Evolutionary conservation across 2,797 vertebrate species (phyloP), one percentile per base, ranked within the genome.

Genomic region (Oryzias sinensis): DNA sequence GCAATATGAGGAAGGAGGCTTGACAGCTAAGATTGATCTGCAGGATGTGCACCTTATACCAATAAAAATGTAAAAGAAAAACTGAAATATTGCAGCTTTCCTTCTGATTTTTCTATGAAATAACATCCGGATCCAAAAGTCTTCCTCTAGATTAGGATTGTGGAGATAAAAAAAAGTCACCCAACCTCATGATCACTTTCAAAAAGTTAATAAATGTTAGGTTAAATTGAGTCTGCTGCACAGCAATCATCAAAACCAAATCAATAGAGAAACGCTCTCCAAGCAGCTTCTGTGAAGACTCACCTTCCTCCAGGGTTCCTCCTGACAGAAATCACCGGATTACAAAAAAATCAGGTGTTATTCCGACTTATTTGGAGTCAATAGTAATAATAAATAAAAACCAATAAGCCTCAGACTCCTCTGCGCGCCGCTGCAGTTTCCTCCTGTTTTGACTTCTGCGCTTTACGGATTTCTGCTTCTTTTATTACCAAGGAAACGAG

Each of bases 401-500:
- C 5, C 6, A 11, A 37, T 11, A 37, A 37, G 9, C 33, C 9
- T 37, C 33, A 22, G 20, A 51, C 18, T 27, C 46, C 37, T 18
- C 41, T 6, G 53, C 48, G 53, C 69, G 60, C 43, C 48, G 53
- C 65, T 37, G 49, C 70, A 46, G 59, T 18, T 70, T 80, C 77
- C 75, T 77, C 65, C 49, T 59, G 45, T 48, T 61, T 25, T 63
- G 16, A 43, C 59, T 53, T 63, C 59, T 43, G 68, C 52, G 64
- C 72, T 81, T 75, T 77, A 77, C 74, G 58, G 4, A 46, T 76
- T 80, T 77, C 59, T 79, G 73, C 48, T 82, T 82, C 79, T 54
- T 58, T 37, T 37, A 37, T 11, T 53, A 45, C 53, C 43, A 41
- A 78, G 81, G 80, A 83, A 78, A 74, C 73, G 44, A 48, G 55